Evolutionary conservation across 2,113 vertebrate species (phyloP).

Genomic region (Thinocorus orbignyianus): DNA sequence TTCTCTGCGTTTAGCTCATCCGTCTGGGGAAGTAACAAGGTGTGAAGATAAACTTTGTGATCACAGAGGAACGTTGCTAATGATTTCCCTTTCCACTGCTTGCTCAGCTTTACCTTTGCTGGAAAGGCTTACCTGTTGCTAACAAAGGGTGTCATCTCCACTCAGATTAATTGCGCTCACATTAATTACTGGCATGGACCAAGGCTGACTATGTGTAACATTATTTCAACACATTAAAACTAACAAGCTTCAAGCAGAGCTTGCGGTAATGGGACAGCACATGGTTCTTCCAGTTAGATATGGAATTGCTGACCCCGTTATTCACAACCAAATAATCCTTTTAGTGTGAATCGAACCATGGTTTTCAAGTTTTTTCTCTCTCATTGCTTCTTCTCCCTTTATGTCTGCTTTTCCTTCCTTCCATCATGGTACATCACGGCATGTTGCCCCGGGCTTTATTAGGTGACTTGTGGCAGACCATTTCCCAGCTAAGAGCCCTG

Average conservation of each 20-base stretch:
- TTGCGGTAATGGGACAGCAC: background rate
- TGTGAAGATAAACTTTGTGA: conserved; percentile 8
- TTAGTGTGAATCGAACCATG: background rate
- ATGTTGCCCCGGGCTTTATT: background rate
- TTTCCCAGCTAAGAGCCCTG: conserved; percentile 12
- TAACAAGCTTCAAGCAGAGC: background rate
- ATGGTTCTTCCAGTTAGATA: background rate
- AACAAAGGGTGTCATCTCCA: conserved; percentile 6
- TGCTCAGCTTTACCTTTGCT: conserved; percentile 17
- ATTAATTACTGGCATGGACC: background rate
- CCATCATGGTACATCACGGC: background rate
- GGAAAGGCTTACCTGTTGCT: conserved; percentile 15
- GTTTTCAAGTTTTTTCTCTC: background rate
- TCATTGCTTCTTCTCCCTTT: background rate
- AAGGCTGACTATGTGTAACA: background rate
- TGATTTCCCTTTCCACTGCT: conserved; percentile 27
- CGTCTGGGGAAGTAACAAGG: background rate
- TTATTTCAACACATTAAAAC: background rate
- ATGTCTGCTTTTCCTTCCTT: background rate
- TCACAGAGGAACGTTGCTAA: background rate
- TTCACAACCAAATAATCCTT: conserved; percentile 9
- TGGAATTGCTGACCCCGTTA: background rate
- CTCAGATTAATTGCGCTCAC: background rate
- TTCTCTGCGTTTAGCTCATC: background rate
- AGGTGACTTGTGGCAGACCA: background rate